Evolutionary conservation across 37 sponge, comb jelly and placozoan species (phyloP), one percentile per base, ranked within the genome.

Genomic region (Cliona cf. orientalis): DNA sequence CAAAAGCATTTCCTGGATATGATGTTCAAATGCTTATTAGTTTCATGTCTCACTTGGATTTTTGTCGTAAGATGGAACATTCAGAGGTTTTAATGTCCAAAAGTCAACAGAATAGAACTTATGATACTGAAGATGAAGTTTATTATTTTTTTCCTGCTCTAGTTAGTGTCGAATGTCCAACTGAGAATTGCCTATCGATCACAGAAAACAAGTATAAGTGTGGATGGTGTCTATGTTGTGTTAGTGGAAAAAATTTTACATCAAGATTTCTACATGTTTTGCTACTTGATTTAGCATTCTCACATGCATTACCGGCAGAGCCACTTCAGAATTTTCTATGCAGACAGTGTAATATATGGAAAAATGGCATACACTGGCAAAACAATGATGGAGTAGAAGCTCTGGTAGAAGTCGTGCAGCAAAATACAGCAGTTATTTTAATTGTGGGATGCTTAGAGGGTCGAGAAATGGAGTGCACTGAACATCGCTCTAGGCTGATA

Each of bases 361-460:
- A 78, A 33, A 63, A 64, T 78, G 79, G 79, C 1, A 78, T 78
- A 7, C 34, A 38, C 26, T 78, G 79, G 79, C 36, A 5, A 3
- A 46, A 9, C 7, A 72, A 12, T 14, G 11, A 42, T 22, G 73
- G 73, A 23, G 55, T 72, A 11, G 55, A 44, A 4, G 29, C 55
- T 14, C 4, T 45, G 4, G 55, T 72, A 42, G 73, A 72, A 72
- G 49, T 72, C 12, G 55, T 45, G 6, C 32, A 46, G 7, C 73
- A 72, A 28, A 72, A 72, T 55, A 72, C 68, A 37, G 41, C 68
- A 37, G 68, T 67, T 36, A 36, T 5, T 23, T n/a, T 78, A 3
- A 33, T 40, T 9, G 42, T 78, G 45, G 5, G 79, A 3, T 78
- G 66, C 26, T 29, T 64, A 28, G 22, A 38, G 23, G 79, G 79